Evolutionary conservation across 2,113 vertebrate genomes (phyloP).

Genomic region (Dasypus novemcinctus): DNA sequence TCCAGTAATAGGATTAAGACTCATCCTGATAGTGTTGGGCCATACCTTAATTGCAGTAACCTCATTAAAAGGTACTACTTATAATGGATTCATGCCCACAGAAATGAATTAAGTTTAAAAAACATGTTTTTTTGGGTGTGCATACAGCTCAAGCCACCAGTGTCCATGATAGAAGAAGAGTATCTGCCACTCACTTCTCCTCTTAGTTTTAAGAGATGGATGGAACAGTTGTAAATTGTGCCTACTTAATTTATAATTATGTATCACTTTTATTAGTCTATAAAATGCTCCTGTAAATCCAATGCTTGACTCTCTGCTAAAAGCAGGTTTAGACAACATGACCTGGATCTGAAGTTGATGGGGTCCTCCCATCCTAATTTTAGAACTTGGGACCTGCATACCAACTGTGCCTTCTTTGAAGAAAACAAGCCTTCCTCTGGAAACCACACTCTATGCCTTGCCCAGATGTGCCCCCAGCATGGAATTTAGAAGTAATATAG

Average conservation of each 20-base stretch:
- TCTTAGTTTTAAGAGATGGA: background rate
- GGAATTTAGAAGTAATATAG: background rate
- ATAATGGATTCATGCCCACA: too few species aligned
- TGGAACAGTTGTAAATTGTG: background rate
- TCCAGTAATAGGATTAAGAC: too few species aligned
- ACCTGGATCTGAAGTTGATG: background rate
- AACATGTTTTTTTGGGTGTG: too few species aligned
- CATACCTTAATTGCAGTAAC: too few species aligned
- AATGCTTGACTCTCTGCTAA: background rate
- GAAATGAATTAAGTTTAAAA: too few species aligned
- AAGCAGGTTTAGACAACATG: background rate
- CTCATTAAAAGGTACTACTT: too few species aligned
- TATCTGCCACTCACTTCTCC: background rate
- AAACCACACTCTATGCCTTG: background rate
- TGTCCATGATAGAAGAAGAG: background rate
- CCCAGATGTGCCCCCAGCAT: background rate
- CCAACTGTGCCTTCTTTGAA: background rate
- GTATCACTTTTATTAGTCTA: background rate
- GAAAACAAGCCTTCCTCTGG: background rate
- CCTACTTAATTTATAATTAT: background rate
- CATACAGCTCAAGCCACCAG: background rate
- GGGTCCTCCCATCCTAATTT: background rate
- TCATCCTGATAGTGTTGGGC: too few species aligned
- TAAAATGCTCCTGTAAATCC: background rate
- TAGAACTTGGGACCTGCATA: background rate